Percentiles rank a stretch among this genome's conserved stretches.
Conservation (phyloP, 1,140 invertebrate genomes). For the Pinna nobilis region DNA sequence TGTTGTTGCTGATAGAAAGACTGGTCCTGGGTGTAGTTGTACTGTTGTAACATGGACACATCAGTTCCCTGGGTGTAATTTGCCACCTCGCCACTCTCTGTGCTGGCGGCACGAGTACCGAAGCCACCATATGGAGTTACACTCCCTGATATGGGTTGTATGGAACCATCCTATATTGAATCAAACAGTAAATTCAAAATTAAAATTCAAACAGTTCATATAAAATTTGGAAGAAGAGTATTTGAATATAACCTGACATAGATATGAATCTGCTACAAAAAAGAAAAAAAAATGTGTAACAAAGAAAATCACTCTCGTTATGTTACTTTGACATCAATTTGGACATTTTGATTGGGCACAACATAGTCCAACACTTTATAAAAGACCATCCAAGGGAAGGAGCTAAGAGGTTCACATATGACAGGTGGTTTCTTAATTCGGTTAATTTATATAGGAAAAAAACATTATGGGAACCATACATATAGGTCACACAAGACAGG, state of each 20-base stretch:
- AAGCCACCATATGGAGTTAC: conserved; percentile 58
- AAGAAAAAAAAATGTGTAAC: no score
- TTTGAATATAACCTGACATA: not conserved
- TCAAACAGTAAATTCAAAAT: not conserved
- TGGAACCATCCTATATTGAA: conserved; percentile 66
- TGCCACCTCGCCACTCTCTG: conserved; percentile 68
- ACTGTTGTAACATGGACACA: conserved; percentile 23
- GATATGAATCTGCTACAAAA: not conserved
- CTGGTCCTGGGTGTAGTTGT: conserved; percentile 10
- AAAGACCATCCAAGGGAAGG: no score
- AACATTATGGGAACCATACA: no score
- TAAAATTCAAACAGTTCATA: not conserved
- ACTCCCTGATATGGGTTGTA: conserved; percentile 67
- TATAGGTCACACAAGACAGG: no score
- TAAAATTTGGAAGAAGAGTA: not conserved
- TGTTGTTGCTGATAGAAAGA: conserved; percentile 13
- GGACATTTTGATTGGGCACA: no score
- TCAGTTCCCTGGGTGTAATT: conserved; percentile 41
- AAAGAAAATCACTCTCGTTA: no score
- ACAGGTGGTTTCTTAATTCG: no score
- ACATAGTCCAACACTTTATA: no score
- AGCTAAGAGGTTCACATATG: no score
- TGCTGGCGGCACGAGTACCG: conserved; percentile 61
- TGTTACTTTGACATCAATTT: no score
- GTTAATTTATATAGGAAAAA: no score